Percentiles rank a stretch among this genome's conserved stretches.
Evolutionary conservation across 2,113 vertebrate species (phyloP).

Genomic region (Centropristis striata): DNA sequence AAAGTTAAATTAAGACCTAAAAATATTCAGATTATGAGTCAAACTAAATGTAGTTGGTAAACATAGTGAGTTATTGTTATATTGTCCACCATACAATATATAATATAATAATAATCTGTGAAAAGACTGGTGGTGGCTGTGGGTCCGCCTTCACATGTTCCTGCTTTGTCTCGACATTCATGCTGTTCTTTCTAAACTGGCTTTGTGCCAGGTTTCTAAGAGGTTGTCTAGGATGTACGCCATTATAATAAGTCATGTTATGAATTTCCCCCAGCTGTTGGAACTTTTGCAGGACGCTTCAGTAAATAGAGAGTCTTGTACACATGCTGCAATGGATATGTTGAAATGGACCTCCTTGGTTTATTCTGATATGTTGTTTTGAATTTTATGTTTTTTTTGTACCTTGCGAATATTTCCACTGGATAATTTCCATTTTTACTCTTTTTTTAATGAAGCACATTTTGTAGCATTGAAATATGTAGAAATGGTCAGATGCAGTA

Average conservation of each 20-base stretch:
- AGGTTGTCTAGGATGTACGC: neutral
- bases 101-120: too few species aligned
- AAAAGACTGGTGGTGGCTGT: neutral
- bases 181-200: neutral
- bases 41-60: neutral
- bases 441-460: too few species aligned
- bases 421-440: too few species aligned
- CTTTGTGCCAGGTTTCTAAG: neutral
- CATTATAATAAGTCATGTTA: neutral
- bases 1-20: neutral
- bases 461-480: too few species aligned
- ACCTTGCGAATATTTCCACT: too few species aligned
- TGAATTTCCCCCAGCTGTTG: neutral
- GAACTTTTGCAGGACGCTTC: neutral
- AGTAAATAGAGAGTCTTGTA: neutral
- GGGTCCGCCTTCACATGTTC: neutral
- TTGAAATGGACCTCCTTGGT: neutral
- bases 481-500: too few species aligned
- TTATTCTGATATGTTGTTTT: too few species aligned
- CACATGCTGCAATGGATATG: neutral
- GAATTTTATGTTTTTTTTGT: too few species aligned
- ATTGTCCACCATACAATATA: too few species aligned
- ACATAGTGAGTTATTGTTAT: neutral
- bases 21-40: neutral
- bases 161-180: neutral